Conservation (phyloP, 2,888 invertebrate species). For the Allophyes oxyacanthae region DNA sequence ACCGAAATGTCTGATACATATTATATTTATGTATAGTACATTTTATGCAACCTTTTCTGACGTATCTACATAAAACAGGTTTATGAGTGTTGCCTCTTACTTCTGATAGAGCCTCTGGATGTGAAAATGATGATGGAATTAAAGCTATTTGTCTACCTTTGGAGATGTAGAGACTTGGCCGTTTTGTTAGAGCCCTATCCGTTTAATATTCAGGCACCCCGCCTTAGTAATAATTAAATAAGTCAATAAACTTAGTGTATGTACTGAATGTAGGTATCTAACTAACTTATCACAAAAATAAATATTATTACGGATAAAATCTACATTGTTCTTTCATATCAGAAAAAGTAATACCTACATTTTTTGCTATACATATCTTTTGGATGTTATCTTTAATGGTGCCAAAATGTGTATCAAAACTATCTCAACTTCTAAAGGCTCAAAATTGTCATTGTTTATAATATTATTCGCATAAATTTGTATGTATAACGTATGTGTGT, state of each 20-base stretch:
- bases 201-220: constrained; percentile 48
- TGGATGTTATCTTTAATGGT: no score
- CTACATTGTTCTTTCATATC: constrained; percentile 29
- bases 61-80: no score
- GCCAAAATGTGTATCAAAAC: no score
- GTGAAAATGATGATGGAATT: constrained; percentile 18
- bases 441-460: no score
- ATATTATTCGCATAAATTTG: no score
- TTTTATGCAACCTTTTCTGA: no score
- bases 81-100: no score
- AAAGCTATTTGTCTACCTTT: constrained; percentile 21
- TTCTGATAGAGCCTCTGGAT: constrained; percentile 11
- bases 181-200: constrained; percentile 21
- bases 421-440: no score
- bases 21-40: no score
- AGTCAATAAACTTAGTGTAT: constrained; percentile 42
- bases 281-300: constrained; percentile 17
- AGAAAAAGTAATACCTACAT: not conserved
- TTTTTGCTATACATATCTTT: no score
- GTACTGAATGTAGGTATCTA: constrained; percentile 35
- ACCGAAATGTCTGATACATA: no score
- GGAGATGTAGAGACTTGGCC: constrained; percentile 15
- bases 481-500: constrained; percentile 7
- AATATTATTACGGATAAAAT: constrained; percentile 3
- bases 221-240: constrained; percentile 44